A percentile compares a stretch with the other conserved stretches of the same genome.
phyloP scores from a whole-genome alignment of 2,888 invertebrate genomes.

The Orthonychiurus folsomi region DNA sequence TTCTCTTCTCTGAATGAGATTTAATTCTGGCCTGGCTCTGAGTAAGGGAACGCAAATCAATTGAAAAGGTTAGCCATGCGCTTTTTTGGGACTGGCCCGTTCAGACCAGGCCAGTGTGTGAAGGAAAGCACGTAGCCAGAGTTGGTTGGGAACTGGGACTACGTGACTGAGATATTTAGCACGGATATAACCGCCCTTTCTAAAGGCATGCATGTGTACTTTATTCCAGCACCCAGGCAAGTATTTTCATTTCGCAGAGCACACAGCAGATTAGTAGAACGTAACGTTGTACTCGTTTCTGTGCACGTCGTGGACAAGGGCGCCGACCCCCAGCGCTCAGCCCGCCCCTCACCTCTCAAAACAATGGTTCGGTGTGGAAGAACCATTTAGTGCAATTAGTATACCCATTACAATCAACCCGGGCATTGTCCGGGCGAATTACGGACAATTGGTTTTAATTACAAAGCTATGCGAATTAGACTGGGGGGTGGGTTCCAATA shows the following conservation, averaged over 20 bases:
- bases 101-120: too few species aligned
- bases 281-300: too few species aligned
- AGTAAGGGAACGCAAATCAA: background rate
- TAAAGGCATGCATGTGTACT: background rate
- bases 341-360: background rate
- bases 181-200: background rate
- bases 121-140: background rate
- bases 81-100: background rate
- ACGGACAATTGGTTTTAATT: background rate
- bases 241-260: background rate
- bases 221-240: too few species aligned
- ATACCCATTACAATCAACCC: background rate
- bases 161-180: background rate
- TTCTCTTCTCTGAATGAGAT: background rate
- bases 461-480: too few species aligned
- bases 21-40: background rate
- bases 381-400: background rate
- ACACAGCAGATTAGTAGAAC: background rate
- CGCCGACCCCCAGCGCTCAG: too few species aligned
- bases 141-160: background rate
- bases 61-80: constrained; percentile 1
- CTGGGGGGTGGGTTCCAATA: too few species aligned
- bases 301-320: too few species aligned
- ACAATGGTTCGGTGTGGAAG: background rate
- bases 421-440: background rate